Percentiles rank a stretch among this genome's conserved stretches.
phyloP scores from a whole-genome alignment of 2,888 invertebrate genomes.

The Schizaphis graminum region DNA sequence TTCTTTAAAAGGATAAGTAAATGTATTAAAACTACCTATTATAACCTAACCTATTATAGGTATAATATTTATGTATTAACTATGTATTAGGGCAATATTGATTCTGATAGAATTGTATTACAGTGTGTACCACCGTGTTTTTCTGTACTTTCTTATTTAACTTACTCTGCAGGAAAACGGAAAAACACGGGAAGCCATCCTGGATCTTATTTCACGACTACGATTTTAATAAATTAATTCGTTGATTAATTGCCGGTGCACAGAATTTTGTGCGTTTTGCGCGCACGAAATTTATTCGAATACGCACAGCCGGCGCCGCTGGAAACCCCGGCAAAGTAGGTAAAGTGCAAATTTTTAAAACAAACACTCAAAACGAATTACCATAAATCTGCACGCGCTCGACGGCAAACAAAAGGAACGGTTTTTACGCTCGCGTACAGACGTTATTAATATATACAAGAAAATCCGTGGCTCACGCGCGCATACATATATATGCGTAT shows the following conservation, averaged over 20 bases:
- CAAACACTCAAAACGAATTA: slow-evolving; percentile 1
- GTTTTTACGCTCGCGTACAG: slow-evolving; percentile 19
- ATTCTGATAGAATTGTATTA: background rate
- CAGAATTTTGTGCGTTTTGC: background rate
- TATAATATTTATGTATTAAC: no score
- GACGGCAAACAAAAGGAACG: slow-evolving; percentile 7
- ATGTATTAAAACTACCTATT: no score
- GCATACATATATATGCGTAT: background rate
- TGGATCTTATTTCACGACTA: background rate
- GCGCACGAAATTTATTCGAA: background rate
- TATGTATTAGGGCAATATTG: no score
- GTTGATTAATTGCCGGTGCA: slow-evolving; percentile 15
- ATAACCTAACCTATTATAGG: no score
- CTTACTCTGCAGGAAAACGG: background rate
- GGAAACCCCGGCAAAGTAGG: background rate
- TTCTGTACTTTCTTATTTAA: background rate
- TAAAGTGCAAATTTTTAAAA: slow-evolving; percentile 23
- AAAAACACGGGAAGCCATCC: background rate
- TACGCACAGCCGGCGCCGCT: no score
- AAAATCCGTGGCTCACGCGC: background rate
- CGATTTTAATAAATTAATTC: background rate
- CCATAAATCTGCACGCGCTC: slow-evolving; percentile 13
- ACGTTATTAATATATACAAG: slow-evolving; percentile 5
- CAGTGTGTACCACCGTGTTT: background rate
- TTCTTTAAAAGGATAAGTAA: no score